Evolutionary conservation across 2,888 invertebrate species (phyloP), one percentile per base, ranked within the genome.

Genomic region (Cataglyphis livida): DNA sequence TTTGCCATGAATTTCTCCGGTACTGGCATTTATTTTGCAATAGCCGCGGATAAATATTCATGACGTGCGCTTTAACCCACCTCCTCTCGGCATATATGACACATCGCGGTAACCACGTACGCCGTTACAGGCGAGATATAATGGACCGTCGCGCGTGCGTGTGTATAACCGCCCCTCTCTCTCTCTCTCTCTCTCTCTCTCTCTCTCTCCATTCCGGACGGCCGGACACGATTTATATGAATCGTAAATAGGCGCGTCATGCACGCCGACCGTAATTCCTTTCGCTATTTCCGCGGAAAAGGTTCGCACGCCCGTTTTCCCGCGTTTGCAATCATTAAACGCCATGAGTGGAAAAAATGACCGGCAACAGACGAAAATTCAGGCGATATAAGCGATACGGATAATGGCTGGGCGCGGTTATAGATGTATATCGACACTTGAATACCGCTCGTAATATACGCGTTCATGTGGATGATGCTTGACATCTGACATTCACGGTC

Each of bases 11-110:
- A 32, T 78, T 81, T 62, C 83, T 74, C n/a, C 70, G 85, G 68
- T 66, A 73, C 76, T 41, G 66, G 25, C 83, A 86, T 91, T 90
- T 88, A 89, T 89, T 91, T 90, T 84, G 83, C 88, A 87, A 89
- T 90, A 81, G 83, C 85, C 71, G 76, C 81, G 83, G 84, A 90
- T 90, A 91, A 91, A 91, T 91, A 90, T 91, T 90, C 90, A 89
- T 85, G 82, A 65, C 85, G 86, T 88, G 86, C 88, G 91, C 81
- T 90, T 85, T 88, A 91, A 84, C 59, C 85, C 44, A 78, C 38
- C 66, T 79, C 65, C 66, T 28, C 66, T 38, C 57, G 59, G 73
- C 83, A 68, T 86, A 83, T 90, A 86, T 88, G 87, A 83, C 87
- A 83, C 84, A 81, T 81, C 61, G 59, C 84, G 82, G 82, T 88